These are phyloP conservation scores for Ceratothoa steindachneri DNA, from an alignment of 2,888 invertebrate genomes.

Conservation along the genomic window DNA sequence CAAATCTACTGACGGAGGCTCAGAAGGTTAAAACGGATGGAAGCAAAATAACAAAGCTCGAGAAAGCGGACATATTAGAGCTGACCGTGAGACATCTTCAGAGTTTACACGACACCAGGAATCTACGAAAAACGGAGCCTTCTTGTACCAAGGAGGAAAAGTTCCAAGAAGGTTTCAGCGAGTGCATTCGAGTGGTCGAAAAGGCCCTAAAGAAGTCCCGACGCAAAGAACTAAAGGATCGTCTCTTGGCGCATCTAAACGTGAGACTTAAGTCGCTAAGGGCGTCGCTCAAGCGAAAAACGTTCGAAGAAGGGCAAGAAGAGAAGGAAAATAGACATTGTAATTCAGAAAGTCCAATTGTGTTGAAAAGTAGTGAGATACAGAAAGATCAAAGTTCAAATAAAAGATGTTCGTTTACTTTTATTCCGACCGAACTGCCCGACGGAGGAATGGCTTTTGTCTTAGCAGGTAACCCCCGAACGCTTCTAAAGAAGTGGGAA, in stretches of 20 bases:
- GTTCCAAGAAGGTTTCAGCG: slow-evolving; percentile 22
- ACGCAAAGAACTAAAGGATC: slow-evolving; percentile 14
- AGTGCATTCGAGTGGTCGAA: slow-evolving; percentile 25
- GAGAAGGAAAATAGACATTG: not conserved
- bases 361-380: not conserved
- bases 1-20: slow-evolving; percentile 41
- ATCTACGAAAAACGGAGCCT: not conserved
- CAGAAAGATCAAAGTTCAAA: not conserved
- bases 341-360: not conserved
- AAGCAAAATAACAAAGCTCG: slow-evolving; percentile 33
- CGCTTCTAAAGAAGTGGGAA: not conserved
- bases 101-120: not conserved
- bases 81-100: slow-evolving; percentile 42
- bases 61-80: slow-evolving; percentile 47
- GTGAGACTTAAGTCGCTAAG: slow-evolving; percentile 11
- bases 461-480: slow-evolving; percentile 24
- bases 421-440: slow-evolving; percentile 17
- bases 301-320: not conserved
- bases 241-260: slow-evolving; percentile 23
- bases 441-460: slow-evolving; percentile 36
- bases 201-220: not conserved
- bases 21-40: slow-evolving; percentile 34
- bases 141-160: not conserved
- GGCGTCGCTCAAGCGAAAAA: not conserved
- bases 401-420: not conserved